Evolutionary conservation across 2,113 vertebrate genomes (phyloP).

Genomic region (Miniopterus natalensis): DNA sequence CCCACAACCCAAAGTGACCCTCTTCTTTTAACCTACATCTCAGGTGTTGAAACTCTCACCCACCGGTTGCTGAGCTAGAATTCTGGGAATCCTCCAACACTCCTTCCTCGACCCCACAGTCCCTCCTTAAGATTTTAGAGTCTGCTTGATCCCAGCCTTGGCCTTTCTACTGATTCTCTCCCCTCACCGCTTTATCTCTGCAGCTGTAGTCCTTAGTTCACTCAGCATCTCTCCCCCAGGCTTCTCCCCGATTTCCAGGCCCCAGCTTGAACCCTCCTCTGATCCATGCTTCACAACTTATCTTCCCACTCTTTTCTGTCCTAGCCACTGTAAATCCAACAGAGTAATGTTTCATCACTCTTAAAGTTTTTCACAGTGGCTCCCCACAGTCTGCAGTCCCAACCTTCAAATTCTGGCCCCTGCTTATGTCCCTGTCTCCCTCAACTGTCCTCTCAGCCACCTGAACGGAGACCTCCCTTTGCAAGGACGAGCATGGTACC

Average conservation of each 20-base stretch:
- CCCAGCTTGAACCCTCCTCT: not conserved
- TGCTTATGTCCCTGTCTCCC: not conserved
- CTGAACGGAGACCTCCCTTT: not conserved
- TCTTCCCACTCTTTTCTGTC: not conserved
- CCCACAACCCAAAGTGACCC: not conserved
- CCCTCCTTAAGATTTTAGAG: not conserved
- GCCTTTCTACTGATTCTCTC: not conserved
- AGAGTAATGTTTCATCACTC: not conserved
- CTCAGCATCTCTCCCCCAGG: not conserved
- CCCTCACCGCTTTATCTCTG: not conserved
- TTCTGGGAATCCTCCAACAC: not conserved
- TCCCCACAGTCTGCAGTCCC: not conserved
- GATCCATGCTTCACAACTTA: not conserved
- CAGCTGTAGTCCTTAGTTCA: not conserved
- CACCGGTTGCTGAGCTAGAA: not conserved
- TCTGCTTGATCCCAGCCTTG: not conserved
- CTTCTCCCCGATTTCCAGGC: not conserved
- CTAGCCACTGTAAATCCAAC: not conserved
- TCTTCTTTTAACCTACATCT: not conserved
- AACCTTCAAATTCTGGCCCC: not conserved
- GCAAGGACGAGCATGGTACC: not conserved
- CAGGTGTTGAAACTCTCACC: not conserved
- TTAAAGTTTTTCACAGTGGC: not conserved
- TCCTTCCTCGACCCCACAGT: not conserved
- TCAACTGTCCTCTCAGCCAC: not conserved